These are phyloP conservation scores for Drosophila oshimai DNA, from an alignment of 1,140 invertebrate genomes.

Conservation along the genomic window DNA sequence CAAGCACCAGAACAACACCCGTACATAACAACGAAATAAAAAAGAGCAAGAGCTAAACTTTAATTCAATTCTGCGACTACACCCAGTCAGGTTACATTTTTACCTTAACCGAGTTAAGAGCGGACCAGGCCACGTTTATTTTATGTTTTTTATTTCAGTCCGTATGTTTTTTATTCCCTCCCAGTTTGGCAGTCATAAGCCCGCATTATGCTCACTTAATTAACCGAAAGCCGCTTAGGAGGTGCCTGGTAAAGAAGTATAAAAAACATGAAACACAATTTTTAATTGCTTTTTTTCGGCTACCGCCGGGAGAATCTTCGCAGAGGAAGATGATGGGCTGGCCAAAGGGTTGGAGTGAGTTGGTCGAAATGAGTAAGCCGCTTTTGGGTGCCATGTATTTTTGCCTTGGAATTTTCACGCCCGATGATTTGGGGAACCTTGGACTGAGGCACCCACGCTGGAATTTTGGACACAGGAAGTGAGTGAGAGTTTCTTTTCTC, in stretches of 20 bases:
- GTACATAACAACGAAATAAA: slow-evolving; percentile 35
- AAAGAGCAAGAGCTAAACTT: slow-evolving; percentile 16
- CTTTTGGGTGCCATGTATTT: slow-evolving; percentile 28
- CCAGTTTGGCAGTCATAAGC: slow-evolving; percentile 79
- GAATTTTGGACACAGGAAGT: slow-evolving; percentile 11
- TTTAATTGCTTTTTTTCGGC: slow-evolving; percentile 76
- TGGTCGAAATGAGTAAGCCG: slow-evolving; percentile 37
- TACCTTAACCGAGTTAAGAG: slow-evolving; percentile 40
- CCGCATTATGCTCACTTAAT: slow-evolving; percentile 80
- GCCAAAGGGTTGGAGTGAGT: neutral
- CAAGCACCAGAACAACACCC: slow-evolving; percentile 32
- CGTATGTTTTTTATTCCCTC: slow-evolving; percentile 27
- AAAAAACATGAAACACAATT: slow-evolving; percentile 64
- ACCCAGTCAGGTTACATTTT: slow-evolving; percentile 56
- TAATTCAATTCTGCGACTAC: slow-evolving; percentile 46
- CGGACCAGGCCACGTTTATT: slow-evolving; percentile 32
- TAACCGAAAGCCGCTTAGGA: slow-evolving; percentile 72
- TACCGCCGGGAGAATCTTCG: slow-evolving; percentile 35
- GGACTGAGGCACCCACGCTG: neutral
- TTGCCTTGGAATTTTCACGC: slow-evolving; percentile 18
- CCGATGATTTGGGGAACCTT: neutral
- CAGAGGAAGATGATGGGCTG: neutral
- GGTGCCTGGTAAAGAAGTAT: slow-evolving; percentile 21
- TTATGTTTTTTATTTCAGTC: slow-evolving; percentile 3
- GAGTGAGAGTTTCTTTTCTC: neutral